Base-by-base conservation (phyloP, 2,888 invertebrate genomes). In the Leptinotarsa juncta region DNA sequence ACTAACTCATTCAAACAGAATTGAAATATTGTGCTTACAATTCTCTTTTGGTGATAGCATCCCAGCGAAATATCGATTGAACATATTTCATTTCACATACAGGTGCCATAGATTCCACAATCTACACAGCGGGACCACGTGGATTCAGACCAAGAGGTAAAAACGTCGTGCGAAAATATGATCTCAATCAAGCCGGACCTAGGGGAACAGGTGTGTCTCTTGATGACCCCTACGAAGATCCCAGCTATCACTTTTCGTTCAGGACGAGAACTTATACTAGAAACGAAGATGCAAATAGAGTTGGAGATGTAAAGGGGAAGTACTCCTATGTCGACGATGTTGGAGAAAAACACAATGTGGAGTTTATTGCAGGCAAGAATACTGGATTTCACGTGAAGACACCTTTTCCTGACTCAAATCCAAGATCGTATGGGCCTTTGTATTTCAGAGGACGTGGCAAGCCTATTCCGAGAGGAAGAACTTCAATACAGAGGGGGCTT, bases 101-200 rank as follows among this genome's bases (percentile, higher is more conserved):
- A 87, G 87, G 94, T 71, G 90, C 90, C 67, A 89, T 93, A 69
- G 93, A 94, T 83, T 92, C 93, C 84, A 93, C 93, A 3, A 90
- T 92, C 62, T 95, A 94, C 85, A 93, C 94, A 12, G 94, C 94
- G 60, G 95, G 95, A 73, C 92, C 93, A 77, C 90, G 94, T 86
- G 95, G 95, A 89, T 95, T 92, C 86, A 91, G 94, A n/a, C 93
- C 93, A 1, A 91, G 92, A 84, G 94, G 95, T n/a, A 93, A 94
- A 23, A 93, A 93, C 83, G 89, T 94, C 18, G 93, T 92, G 81
- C 89, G 94, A 73, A 93, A 93, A 86, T 92, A 93, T 88, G 93
- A 94, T 82, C 87, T 94, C 49, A 92, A 92, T 76, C 94, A 94
- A 87, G 83, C 81, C 23, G 85, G 86, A 16, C 92, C 92, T 2